Evolutionary conservation across 2,797 vertebrate species (phyloP), one percentile per base, ranked within the genome.

Genomic region (Melanotaenia nigrans): DNA sequence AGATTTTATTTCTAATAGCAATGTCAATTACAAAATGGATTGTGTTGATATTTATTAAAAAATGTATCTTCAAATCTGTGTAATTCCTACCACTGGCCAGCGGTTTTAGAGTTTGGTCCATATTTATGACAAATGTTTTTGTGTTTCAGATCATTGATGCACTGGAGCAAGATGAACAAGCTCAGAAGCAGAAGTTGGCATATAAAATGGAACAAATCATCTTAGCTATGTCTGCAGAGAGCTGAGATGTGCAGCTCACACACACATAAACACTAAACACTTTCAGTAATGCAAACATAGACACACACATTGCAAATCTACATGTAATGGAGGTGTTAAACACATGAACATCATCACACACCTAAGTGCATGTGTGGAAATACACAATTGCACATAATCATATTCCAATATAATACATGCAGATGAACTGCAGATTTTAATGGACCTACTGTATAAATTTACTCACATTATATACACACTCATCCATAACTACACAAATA

Each of bases 131-230:
- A 49, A 22, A 38, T 83, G 56, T 73, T 25, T 78, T 1, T 84
- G 40, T 66, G 24, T 79, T 73, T 77, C 79, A 99, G 97, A 96
- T 99, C 85, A 96, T 95, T 0, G 94, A 96, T 71, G 96, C 97
- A 18, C 85, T 99, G 86, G 96, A 98, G 88, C 96, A 96, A 83
- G 97, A 99, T 4, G 96, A 98, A 58, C 96, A 97, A 90, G 97
- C 97, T 13, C 95, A 96, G 84, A 95, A 96, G 85, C 97, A 99
- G 89, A 96, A 96, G 68, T 90, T 99, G 90, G 96, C 96, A 0
- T 97, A 96, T 92, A 99, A 99, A 93, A 90, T 99, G 90, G 96
- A 98, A 79, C 97, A 98, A 86, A 95, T 99, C 68, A 96, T 97
- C 45, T 90, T 90, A 58, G 96, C 95, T 88, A 98, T 99, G 97